A percentile compares a stretch with the other conserved stretches of the same genome.
These are phyloP conservation scores for Dendropsophus ebraccatus DNA, from an alignment of 2,113 vertebrate species.

Conservation along the genomic window DNA sequence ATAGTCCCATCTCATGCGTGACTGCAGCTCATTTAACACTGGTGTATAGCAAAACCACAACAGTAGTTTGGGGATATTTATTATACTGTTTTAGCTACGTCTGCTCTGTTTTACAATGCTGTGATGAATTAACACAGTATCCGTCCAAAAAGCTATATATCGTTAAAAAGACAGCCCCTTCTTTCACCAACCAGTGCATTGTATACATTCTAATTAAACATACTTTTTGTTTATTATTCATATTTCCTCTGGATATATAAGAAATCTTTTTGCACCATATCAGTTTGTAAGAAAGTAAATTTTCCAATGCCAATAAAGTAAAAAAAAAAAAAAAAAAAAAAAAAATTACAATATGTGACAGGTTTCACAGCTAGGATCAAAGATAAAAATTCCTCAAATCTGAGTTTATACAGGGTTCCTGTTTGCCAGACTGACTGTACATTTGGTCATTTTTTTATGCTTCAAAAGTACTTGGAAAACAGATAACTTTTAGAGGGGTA, in stretches of 20 bases:
- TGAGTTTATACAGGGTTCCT: no score
- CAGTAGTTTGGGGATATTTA: conserved; percentile 14
- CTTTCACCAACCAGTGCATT: background rate
- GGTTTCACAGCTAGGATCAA: no score
- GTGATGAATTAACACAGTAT: conserved; percentile 24
- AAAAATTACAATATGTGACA: no score
- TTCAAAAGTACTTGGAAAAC: no score
- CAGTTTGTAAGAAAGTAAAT: background rate
- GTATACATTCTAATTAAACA: background rate
- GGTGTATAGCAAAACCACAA: background rate
- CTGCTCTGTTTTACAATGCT: background rate
- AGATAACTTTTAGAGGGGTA: no score
- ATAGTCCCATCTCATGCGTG: conserved; percentile 25
- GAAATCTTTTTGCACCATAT: background rate
- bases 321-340: no score
- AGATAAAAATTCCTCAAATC: no score
- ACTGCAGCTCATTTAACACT: conserved; percentile 32
- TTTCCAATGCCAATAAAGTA: background rate
- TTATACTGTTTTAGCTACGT: conserved; percentile 12
- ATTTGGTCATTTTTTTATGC: no score
- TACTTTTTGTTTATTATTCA: background rate
- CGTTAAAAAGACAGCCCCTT: background rate
- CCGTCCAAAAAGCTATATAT: conserved; percentile 20
- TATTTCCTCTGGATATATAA: background rate
- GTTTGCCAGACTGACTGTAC: no score